Conservation (phyloP, 2,797 vertebrate genomes). For the Gobionotothen gibberifrons region DNA sequence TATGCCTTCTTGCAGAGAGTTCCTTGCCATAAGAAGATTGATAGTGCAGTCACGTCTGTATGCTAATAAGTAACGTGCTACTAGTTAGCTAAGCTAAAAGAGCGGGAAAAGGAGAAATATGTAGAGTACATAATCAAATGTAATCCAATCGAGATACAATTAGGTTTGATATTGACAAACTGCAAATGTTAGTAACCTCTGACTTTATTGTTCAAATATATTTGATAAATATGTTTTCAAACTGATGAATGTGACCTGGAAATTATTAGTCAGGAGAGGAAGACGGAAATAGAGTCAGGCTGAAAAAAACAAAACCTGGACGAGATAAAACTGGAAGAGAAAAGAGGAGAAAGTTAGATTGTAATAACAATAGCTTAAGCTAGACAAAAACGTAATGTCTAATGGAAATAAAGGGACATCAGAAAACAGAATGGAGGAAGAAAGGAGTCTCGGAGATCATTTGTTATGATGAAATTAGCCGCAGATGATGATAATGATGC, state of each 20-base stretch:
- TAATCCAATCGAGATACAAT: neutral
- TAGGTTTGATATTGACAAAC: neutral
- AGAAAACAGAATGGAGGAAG: neutral
- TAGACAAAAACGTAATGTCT: neutral
- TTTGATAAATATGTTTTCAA: neutral
- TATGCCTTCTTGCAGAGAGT: neutral
- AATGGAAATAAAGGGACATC: neutral
- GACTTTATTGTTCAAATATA: neutral
- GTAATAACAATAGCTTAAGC: neutral
- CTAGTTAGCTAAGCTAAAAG: neutral
- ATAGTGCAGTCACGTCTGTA: neutral
- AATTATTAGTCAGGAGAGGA: neutral
- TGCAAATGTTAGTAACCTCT: neutral
- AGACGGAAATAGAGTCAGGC: neutral
- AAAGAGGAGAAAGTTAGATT: neutral
- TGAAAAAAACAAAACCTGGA: neutral
- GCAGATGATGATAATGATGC: constrained; percentile 56
- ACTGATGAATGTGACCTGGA: neutral
- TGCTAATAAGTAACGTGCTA: neutral
- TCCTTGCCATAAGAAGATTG: neutral
- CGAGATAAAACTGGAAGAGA: neutral
- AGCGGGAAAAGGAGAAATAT: neutral
- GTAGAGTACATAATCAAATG: no score
- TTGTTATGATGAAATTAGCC: constrained; percentile 54
- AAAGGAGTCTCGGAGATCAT: constrained; percentile 9